phyloP scores from a whole-genome alignment of 2,113 vertebrate species.

The Osmerus mordax region DNA sequence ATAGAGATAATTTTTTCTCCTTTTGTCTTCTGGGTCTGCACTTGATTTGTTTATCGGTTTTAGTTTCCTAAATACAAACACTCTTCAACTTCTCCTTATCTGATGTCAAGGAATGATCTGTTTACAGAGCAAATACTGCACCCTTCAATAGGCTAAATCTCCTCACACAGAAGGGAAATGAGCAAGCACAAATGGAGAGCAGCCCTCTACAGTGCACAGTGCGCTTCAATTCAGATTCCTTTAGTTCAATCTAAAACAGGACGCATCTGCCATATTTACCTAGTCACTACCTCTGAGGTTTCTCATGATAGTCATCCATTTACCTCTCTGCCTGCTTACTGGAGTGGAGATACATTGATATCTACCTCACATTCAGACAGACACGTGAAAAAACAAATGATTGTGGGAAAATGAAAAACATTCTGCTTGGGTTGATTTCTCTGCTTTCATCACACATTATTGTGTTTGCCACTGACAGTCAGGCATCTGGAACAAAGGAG shows the following conservation, averaged over 20 bases:
- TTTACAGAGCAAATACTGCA: conserved; percentile 44
- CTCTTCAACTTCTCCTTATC: conserved; percentile 31
- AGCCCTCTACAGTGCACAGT: conserved; percentile 15
- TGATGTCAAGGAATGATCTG: conserved; percentile 42
- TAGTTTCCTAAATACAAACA: conserved; percentile 32
- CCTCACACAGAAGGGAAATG: conserved; percentile 15
- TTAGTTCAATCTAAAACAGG: conserved; percentile 39
- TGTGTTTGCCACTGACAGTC: conserved; percentile 44
- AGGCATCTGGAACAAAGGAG: conserved; percentile 48
- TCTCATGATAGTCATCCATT: conserved; percentile 50
- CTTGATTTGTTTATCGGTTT: conserved; percentile 47
- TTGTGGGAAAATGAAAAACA: conserved; percentile 49
- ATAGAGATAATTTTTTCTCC: conserved; percentile 35
- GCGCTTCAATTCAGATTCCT: conserved; percentile 42
- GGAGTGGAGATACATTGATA: conserved; percentile 47
- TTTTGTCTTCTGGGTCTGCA: conserved; percentile 28
- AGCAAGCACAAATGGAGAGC: conserved; percentile 26
- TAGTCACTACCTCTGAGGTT: conserved; percentile 48
- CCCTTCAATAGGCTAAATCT: conserved; percentile 29
- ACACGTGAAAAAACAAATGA: conserved; percentile 44
- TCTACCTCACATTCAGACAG: conserved; percentile 53
- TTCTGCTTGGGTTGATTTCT: conserved; percentile 47
- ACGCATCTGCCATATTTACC: conserved; percentile 40
- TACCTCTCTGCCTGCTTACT: conserved; percentile 39
- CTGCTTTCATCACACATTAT: conserved; percentile 25